Evolutionary conservation across 2,888 invertebrate genomes (phyloP), one percentile per base, ranked within the genome.

Genomic region (Poecilus cupreus): DNA sequence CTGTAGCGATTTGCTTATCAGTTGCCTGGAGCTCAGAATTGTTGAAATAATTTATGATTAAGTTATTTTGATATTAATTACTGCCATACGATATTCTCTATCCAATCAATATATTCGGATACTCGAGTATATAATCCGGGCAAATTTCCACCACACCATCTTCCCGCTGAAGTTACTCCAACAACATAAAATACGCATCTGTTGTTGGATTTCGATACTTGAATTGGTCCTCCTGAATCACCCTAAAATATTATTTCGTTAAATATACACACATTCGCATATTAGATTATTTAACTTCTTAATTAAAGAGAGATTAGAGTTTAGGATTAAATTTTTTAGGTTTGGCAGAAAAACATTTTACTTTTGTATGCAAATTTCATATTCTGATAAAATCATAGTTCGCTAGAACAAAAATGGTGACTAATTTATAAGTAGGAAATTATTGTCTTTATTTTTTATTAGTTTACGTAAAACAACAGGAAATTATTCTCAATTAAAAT

Each of bases 201-300:
- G 85, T 92, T 92, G 3, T 90, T 90, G 13, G 87, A 86, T 0
- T 91, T 90, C 0, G 90, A 88, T 22, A 92, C 88, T 84, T 92
- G 90, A 0, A 95, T 88, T 0, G 95, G 95, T 0, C 94, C 94
- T 0, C 95, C 95, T 24, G 94, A 94, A 88, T 95, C 95, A 60
- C 95, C 95, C 93, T 94, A 88, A 37, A 88, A 87, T 80, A 10
- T 16, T 64, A 64, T 32, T 2, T 43, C 0, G n/a, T n/a, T 43
- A 43, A 43, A 43, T 43, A 13, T 13, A n/a, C n/a, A n/a, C n/a
- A n/a, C n/a, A n/a, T n/a, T n/a, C n/a, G n/a, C n/a, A n/a, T n/a
- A n/a, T n/a, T n/a, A n/a, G n/a, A n/a, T n/a, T n/a, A n/a, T n/a
- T n/a, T n/a, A n/a, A n/a, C n/a, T n/a, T n/a, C n/a, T n/a, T n/a